Evolutionary conservation across 2,113 vertebrate species (phyloP).

Genomic region (Sisor rabdophorus): DNA sequence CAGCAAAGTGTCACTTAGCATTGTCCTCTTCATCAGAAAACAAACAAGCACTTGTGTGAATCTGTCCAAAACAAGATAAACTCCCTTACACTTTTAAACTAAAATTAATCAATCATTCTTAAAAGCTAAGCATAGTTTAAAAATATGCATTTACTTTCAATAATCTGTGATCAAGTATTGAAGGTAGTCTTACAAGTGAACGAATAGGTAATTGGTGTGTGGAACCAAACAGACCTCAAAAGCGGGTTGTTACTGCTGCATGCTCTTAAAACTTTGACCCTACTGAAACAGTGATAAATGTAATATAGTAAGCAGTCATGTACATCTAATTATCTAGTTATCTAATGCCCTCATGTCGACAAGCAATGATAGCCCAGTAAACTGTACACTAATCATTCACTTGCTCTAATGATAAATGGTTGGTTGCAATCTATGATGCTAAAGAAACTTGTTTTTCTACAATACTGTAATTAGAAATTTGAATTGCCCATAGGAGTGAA

Average conservation of each 20-base stretch:
- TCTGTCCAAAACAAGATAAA: not conserved
- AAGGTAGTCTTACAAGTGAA: too few relatives aligned
- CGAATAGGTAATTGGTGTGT: too few relatives aligned
- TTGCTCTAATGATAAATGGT: slow-evolving; percentile 36
- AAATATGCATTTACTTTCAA: too few relatives aligned
- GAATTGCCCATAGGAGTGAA: too few relatives aligned
- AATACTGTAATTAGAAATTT: too few relatives aligned
- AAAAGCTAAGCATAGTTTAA: too few relatives aligned
- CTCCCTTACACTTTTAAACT: not conserved
- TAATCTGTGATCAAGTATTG: too few relatives aligned
- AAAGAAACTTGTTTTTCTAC: too few relatives aligned
- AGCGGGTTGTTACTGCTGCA: too few relatives aligned
- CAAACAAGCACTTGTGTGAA: slow-evolving; percentile 31
- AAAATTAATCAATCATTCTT: too few relatives aligned
- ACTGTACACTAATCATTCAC: slow-evolving; percentile 8
- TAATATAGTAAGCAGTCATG: not conserved
- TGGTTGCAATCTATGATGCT: too few relatives aligned
- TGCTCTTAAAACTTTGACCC: not conserved
- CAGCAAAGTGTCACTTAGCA: slow-evolving; percentile 25
- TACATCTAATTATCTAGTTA: not conserved
- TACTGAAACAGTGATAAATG: not conserved
- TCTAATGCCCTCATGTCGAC: slow-evolving; percentile 3
- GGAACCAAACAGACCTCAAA: too few relatives aligned
- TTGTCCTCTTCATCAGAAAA: slow-evolving; percentile 23
- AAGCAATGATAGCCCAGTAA: slow-evolving; percentile 1